Evolutionary conservation across 1,140 invertebrate species (phyloP), one percentile per base, ranked within the genome.

Genomic region (Drosophila ohnishii): DNA sequence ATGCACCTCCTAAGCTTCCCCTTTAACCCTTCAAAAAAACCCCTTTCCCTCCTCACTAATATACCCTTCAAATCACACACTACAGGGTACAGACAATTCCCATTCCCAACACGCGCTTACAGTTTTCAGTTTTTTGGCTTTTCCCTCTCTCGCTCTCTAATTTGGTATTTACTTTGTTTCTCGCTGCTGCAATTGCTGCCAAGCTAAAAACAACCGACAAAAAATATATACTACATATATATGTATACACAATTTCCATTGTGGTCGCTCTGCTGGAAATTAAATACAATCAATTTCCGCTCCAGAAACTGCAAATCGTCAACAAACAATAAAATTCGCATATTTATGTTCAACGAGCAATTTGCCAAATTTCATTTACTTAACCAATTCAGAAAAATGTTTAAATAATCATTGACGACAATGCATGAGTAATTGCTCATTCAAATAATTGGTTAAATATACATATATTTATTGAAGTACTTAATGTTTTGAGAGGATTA

Each of bases 241-340:
- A 19, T 22, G 32, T 19, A 51, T 19, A 37, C 19, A 67, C 35
- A 44, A 39, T 22, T 57, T 44, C 25, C 42, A 73, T 67, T 82
- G 75, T 47, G 78, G 77, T 70, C 44, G 78, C 83, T 87, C 60
- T 76, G 64, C 71, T 88, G 84, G 84, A 88, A 88, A 88, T 88
- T 88, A 88, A 70, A 88, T 77, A 90, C 81, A 90, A 90, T 90
- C 86, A 90, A 90, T 90, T 90, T 90, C 86, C 86, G 86, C 86
- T 80, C 79, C 67, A 77, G 74, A 82, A 77, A 80, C 53, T 66
- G 51, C 42, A 73, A 75, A 75, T 73, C 60, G 78, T 75, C 74
- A 87, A 69, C 79, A 79, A 75, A 62, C 61, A 62, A 71, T 69
- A 53, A 64, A 74, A 78, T 85, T 5, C 67, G 53, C 65, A 70